Evolutionary conservation across 2,113 vertebrate species (phyloP).

Genomic region (Pungitius pungitius): DNA sequence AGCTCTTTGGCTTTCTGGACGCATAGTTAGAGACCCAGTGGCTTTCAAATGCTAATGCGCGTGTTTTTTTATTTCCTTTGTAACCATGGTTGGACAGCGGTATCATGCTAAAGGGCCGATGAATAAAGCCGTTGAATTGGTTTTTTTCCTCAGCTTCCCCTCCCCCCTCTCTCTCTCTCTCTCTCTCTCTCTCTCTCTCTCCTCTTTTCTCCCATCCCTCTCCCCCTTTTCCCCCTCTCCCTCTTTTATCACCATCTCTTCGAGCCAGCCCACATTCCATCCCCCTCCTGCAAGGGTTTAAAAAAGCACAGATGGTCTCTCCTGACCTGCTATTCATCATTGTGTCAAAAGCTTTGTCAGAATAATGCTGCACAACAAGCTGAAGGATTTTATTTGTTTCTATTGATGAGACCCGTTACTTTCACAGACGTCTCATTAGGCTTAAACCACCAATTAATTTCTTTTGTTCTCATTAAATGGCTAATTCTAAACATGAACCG

Average conservation of each 20-base stretch:
- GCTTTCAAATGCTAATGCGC: conserved; percentile 90
- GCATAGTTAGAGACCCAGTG: conserved; percentile 81
- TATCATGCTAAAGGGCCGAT: conserved; percentile 84
- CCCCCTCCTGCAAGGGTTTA: conserved; percentile 76
- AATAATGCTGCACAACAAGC: conserved; percentile 85
- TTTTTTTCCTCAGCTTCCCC: conserved; percentile 70
- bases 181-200: conserved; percentile 46
- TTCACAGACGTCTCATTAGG: conserved; percentile 96
- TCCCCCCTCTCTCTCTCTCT: background rate
- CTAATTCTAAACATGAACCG: conserved; percentile 91
- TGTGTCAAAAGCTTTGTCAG: conserved; percentile 87
- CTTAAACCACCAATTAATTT: conserved; percentile 98
- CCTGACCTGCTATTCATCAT: conserved; percentile 88
- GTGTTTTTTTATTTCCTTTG: conserved; percentile 83
- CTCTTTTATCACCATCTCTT: conserved; percentile 78
- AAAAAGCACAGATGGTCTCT: conserved; percentile 93
- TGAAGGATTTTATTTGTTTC: conserved; percentile 94
- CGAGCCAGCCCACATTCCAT: conserved; percentile 71
- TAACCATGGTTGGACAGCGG: conserved; percentile 78
- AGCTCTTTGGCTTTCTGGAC: conserved; percentile 85
- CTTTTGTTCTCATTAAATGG: conserved; percentile 97
- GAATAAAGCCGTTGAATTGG: conserved; percentile 84
- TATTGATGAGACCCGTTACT: conserved; percentile 91
- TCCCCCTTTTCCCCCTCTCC: conserved; percentile 23
- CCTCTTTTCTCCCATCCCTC: conserved; percentile 16